Percentiles rank a stretch among this genome's conserved stretches.
These are phyloP conservation scores for Lagopus leucura DNA, from an alignment of 2,113 vertebrate species.

Conservation along the genomic window DNA sequence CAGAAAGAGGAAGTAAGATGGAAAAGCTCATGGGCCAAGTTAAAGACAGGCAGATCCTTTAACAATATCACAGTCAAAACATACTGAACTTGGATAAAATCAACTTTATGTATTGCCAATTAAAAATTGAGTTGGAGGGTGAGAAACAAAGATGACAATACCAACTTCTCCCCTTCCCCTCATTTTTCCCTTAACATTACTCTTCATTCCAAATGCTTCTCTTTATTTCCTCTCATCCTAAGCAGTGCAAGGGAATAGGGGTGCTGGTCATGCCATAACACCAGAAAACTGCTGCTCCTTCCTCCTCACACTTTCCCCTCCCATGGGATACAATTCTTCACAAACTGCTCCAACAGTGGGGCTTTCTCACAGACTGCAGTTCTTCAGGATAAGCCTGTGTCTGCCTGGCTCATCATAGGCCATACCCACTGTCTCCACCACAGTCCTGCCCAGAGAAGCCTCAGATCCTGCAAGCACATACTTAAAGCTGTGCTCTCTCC, in stretches of 20 bases:
- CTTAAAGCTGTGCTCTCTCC: background rate
- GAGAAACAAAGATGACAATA: background rate
- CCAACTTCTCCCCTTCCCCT: background rate
- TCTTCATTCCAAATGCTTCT: background rate
- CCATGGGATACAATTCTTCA: background rate
- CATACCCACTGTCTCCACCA: background rate
- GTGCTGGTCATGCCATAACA: background rate
- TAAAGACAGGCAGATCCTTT: background rate
- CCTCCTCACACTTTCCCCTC: background rate
- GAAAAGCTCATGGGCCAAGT: background rate
- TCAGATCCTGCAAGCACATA: background rate
- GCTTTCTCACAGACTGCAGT: background rate
- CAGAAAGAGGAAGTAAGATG: background rate
- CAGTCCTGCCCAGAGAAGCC: background rate
- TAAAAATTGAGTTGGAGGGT: background rate
- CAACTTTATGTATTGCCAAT: background rate
- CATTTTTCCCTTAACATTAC: background rate
- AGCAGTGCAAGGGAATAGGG: rapidly evolving
- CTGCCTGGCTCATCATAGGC: background rate
- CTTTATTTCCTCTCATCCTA: background rate
- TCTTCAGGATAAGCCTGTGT: background rate
- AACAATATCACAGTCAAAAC: background rate
- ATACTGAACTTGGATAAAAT: background rate
- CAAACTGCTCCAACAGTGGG: background rate
- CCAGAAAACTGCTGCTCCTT: background rate